These are phyloP conservation scores for Melanophora roralis DNA, from an alignment of 2,888 invertebrate species.

Conservation along the genomic window DNA sequence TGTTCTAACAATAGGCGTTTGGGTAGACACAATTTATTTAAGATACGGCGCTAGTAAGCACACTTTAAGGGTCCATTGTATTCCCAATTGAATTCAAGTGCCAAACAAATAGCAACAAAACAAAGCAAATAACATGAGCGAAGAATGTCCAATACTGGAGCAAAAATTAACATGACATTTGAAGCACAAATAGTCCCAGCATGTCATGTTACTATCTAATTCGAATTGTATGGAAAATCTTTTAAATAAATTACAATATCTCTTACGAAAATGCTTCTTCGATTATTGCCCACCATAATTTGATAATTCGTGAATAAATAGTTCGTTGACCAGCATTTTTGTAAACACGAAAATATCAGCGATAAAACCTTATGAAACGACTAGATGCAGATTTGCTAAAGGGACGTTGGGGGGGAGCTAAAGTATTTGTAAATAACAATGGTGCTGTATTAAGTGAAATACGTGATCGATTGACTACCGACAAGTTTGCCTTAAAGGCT, in stretches of 20 bases:
- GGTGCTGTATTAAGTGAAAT: slow-evolving; percentile 53
- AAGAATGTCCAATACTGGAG: slow-evolving; percentile 2
- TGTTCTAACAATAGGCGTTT: slow-evolving; percentile 67
- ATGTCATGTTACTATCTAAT: slow-evolving; percentile 50
- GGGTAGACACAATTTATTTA: slow-evolving; percentile 77
- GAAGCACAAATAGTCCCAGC: slow-evolving; percentile 30
- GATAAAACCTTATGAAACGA: slow-evolving; percentile 2
- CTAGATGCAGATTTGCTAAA: neutral
- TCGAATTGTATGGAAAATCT: slow-evolving; percentile 30
- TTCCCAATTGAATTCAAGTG: slow-evolving; percentile 66
- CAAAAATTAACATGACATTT: slow-evolving; percentile 50
- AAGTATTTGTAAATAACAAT: slow-evolving; percentile 39
- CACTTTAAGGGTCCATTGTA: slow-evolving; percentile 78
- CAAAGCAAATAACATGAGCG: slow-evolving; percentile 15
- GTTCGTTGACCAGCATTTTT: slow-evolving; percentile 48
- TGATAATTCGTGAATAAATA: slow-evolving; percentile 53
- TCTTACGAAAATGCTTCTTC: neutral
- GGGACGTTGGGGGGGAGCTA: neutral
- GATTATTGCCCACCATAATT: slow-evolving; percentile 49
- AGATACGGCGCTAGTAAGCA: slow-evolving; percentile 78
- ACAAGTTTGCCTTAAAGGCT: slow-evolving; percentile 58
- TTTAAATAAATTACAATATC: neutral
- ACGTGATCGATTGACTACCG: slow-evolving; percentile 75
- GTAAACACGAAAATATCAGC: slow-evolving; percentile 25
- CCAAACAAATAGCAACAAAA: slow-evolving; percentile 33